Percentiles rank a stretch among this genome's conserved stretches.
These are phyloP conservation scores for Leptinotarsa lineolata DNA, from an alignment of 1,140 invertebrate species.

Conservation along the genomic window DNA sequence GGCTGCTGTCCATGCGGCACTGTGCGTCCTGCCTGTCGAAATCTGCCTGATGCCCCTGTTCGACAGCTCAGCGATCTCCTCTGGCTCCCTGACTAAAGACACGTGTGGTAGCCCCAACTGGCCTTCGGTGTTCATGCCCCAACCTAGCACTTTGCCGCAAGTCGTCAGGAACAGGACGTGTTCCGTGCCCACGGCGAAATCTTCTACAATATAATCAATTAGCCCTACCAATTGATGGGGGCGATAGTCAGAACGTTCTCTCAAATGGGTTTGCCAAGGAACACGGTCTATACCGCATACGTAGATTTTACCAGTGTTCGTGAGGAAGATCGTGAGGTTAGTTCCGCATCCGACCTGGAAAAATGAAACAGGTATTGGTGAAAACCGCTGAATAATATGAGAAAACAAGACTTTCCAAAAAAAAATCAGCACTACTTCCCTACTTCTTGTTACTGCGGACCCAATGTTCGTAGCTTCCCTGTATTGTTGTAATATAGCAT, in stretches of 20 bases:
- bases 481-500: no score
- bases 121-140: constrained; percentile 70
- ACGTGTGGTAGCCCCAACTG: constrained; percentile 67
- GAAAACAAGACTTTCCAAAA: neutral
- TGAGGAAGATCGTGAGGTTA: constrained; percentile 69
- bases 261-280: constrained; percentile 62
- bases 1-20: constrained; percentile 68
- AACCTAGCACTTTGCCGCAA: constrained; percentile 66
- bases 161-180: constrained; percentile 66
- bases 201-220: constrained; percentile 60
- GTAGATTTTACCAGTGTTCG: constrained; percentile 64
- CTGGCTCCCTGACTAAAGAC: constrained; percentile 62
- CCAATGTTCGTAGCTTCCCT: no score
- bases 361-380: neutral
- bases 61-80: constrained; percentile 61
- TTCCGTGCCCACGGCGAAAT: constrained; percentile 68
- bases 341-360: constrained; percentile 63
- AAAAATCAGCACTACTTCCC: neutral
- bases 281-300: constrained; percentile 68
- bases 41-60: constrained; percentile 65
- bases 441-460: no score
- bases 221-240: constrained; percentile 58
- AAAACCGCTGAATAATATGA: no score
- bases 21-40: constrained; percentile 67
- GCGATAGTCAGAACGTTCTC: constrained; percentile 49